Evolutionary conservation across 2,888 invertebrate species (phyloP), one percentile per base, ranked within the genome.

Genomic region (Sarcophaga caerulescens): DNA sequence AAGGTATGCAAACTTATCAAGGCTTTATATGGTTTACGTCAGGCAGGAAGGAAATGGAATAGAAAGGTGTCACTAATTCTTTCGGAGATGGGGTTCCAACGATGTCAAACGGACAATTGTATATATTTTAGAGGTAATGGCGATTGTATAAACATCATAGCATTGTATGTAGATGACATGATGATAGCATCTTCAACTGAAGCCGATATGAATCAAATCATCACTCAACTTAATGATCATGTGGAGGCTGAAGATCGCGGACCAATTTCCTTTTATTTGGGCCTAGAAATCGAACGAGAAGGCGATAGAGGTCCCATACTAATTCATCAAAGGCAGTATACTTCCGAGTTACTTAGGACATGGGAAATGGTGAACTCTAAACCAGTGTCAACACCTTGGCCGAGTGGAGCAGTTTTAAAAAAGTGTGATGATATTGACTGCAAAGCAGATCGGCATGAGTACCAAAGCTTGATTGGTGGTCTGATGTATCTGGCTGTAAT

Each of bases 231-330:
- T 25, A 84, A 87, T 66, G 63, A 73, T n/a, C 23, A 81, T 17
- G 74, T 84, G 45, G 71, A 86, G 47, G 81, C 85, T n/a, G 85
- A 81, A 1, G 83, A 88, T 74, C 79, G 76, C 3, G 88, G 87
- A 11, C 65, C 76, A 1, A 81, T 85, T 62, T 70, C 71, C 14
- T 82, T 81, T 80, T 87, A 85, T 71, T 76, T 87, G 47, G 82
- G 84, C 0, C 66, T 87, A 63, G 80, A 85, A 80, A 76, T 87
- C 23, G 47, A 83, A 14, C 69, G 81, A 75, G 84, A 85, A n/a
- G 85, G 74, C 1, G 60, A 57, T 14, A 82, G 76, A 44, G 85
- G 82, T 23, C 44, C 68, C 1, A 83, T 87, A n/a, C 19, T 35
- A 10, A 81, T 88, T 17, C 81, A 85, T 69, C 85, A 87, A 45